Percentiles rank a stretch among this genome's conserved stretches.
phyloP scores from a whole-genome alignment of 2,797 vertebrate species.

The Spinus pinus region DNA sequence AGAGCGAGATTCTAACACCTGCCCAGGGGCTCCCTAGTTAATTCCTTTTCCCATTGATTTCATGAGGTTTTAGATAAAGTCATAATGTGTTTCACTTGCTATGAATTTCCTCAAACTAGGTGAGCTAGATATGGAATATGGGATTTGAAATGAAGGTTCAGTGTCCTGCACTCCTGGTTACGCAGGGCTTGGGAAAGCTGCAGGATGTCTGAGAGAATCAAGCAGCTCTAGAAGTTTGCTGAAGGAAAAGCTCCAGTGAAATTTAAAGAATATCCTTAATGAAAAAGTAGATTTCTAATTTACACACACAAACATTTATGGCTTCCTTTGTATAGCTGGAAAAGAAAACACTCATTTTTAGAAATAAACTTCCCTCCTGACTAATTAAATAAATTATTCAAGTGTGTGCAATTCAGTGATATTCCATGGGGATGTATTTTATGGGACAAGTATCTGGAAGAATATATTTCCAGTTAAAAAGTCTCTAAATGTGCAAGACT shows the following conservation, averaged over 20 bases:
- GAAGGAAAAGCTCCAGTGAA: background rate
- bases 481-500: background rate
- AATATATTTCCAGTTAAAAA: background rate
- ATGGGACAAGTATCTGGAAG: background rate
- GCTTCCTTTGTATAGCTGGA: background rate
- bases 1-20: background rate
- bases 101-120: background rate
- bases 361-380: background rate
- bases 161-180: background rate
- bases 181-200: background rate
- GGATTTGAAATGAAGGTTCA: background rate
- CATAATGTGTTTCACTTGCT: background rate
- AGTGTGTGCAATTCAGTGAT: background rate
- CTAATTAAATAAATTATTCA: slow-evolving; percentile 10
- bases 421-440: background rate
- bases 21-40: background rate
- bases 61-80: background rate
- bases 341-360: background rate
- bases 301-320: background rate
- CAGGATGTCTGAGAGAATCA: background rate
- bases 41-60: background rate
- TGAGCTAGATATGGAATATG: background rate
- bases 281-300: background rate
- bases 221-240: background rate
- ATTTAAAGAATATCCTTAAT: background rate